Base-by-base conservation (phyloP, 1,140 invertebrate species). In the Tetragnatha versicolor region DNA sequence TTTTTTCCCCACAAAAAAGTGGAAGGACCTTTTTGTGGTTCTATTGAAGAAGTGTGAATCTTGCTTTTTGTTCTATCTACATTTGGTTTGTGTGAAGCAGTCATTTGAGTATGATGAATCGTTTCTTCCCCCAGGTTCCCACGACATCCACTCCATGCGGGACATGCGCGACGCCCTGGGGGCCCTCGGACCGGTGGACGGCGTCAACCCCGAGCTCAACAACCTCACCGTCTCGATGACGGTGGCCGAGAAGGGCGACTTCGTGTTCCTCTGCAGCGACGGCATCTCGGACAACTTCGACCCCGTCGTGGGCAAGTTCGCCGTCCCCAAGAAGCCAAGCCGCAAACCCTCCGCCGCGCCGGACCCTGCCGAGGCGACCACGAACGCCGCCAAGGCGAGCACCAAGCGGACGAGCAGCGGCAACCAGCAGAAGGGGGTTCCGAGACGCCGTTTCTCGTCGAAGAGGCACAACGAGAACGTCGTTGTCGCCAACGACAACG, bases 261-360 rank as follows among this genome's bases (percentile, higher is more conserved):
- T 96, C 81, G 92, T 97, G 37, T 94, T 96, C 84, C 88, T 97
- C 14, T 95, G 94, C 1, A 94, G 92, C 20, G 95, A 97, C 85
- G 95, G 95, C n/a, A 91, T 97, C 31, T 94, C 93, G 12, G 95
- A 97, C 84, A 97, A 97, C 84, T 95, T 96, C 85, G 95, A 97
- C 87, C 95, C 95, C 2, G 94, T 96, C 49, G 95, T 97, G 72
- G 95, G 94, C 6, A 95, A 95, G 86, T 94, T 97, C 85, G 93
- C 93, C n/a, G 87, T 93, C 20, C 89, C 89, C 17, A 86, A 86
- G 80, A 68, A 69, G 35, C 49, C 65, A 10, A 80, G 51, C 78
- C 49, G 76, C 9, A 79, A 79, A 60, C 7, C 58, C 17, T 39
- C 72, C 10, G 33, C 25, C 22, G 58, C 35, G 6, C 39, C 25